Percentiles rank a stretch among this genome's conserved stretches.
phyloP scores from a whole-genome alignment of 2,888 invertebrate species.

The Hypolimnas misippus region DNA sequence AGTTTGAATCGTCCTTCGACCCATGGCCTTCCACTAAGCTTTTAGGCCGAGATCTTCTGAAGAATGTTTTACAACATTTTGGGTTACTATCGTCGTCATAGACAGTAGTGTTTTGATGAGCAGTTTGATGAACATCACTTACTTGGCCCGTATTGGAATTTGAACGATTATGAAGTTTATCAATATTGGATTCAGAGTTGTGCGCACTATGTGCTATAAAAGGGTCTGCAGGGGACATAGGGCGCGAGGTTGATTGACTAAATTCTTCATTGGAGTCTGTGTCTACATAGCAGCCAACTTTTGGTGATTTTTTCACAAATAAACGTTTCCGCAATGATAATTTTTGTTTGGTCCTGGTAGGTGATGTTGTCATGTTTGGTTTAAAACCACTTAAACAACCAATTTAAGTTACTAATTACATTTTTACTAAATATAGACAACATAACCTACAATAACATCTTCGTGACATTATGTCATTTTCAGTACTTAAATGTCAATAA shows the following conservation, averaged over 20 bases:
- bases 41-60: constrained; percentile 73
- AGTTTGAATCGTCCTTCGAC: constrained; percentile 62
- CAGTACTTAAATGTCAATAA: constrained; percentile 13
- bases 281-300: constrained; percentile 81
- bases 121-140: constrained; percentile 54
- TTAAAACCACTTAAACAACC: constrained; percentile 63
- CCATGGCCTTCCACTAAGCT: constrained; percentile 68
- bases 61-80: constrained; percentile 76
- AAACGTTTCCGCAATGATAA: constrained; percentile 77
- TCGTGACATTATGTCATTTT: constrained; percentile 58
- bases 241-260: constrained; percentile 69
- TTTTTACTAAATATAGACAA: constrained; percentile 75
- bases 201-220: constrained; percentile 75
- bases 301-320: constrained; percentile 80
- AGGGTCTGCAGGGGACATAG: constrained; percentile 79
- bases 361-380: constrained; percentile 79
- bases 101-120: constrained; percentile 49
- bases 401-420: constrained; percentile 80
- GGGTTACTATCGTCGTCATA: constrained; percentile 68
- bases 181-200: constrained; percentile 56
- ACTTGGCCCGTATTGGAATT: constrained; percentile 55
- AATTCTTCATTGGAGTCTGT: constrained; percentile 78
- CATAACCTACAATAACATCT: constrained; percentile 69
- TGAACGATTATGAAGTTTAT: constrained; percentile 54
- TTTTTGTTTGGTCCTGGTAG: constrained; percentile 77